Evolutionary conservation across 2,888 invertebrate genomes (phyloP), one percentile per base, ranked within the genome.

Genomic region (Pogonocherus hispidulus): DNA sequence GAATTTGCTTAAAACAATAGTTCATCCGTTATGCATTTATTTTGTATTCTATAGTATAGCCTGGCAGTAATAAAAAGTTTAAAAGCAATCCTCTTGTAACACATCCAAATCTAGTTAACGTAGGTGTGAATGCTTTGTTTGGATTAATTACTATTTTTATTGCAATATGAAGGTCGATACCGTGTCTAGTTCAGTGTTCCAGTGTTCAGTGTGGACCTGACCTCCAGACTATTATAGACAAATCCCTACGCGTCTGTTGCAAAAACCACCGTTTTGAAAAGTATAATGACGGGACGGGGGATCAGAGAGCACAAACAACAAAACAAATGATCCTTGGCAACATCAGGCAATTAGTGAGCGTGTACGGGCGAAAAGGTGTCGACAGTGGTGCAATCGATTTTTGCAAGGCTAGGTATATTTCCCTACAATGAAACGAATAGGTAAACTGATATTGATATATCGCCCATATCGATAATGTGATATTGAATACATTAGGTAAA

Each of bases 91-190:
- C 4, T 27, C 3, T 37, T 3, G 5, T 14, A 41, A 41, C 41
- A 41, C 41, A 2, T 41, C 41, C 41, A 16, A 41, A 41, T 41
- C 41, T 16, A 41, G 16, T 3, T 41, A 41, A 3, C 32, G 32
- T 32, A 32, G 32, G 32, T 16, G 41, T n/a, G 41, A 41, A 41
- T 14, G 41, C 41, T 41, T 41, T 41, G 41, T 41, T n/a, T n/a
- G 41, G 8, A 41, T 41, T 41, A 41, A 41, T 41, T 41, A 41
- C 41, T 41, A 41, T 14, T 41, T 41, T 41, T 41, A 41, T 41
- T n/a, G 41, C 41, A n/a, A 14, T 5, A 9, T n/a, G 41, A 41
- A 41, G 41, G 41, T 41, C 16, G 41, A 41, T n/a, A 6, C 41
- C n/a, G n/a, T n/a, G n/a, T n/a, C n/a, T n/a, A n/a, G n/a, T n/a